Evolutionary conservation across 2,888 invertebrate genomes (phyloP).

Genomic region (Dascillus cervinus): DNA sequence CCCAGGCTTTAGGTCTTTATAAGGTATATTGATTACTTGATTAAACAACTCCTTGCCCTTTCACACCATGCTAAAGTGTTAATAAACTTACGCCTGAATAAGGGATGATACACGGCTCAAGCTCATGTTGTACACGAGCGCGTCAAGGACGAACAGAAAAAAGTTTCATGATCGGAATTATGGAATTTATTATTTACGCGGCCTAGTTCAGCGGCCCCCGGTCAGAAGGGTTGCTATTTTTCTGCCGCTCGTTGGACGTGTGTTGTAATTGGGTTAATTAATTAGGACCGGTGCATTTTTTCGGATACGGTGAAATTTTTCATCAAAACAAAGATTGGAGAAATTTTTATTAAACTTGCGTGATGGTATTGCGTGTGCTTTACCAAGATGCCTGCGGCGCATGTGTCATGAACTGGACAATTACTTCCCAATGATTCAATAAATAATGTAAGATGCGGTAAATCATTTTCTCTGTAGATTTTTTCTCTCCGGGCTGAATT

Average conservation of each 20-base stretch:
- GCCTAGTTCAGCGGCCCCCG: too few relatives aligned
- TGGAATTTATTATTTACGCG: too few relatives aligned
- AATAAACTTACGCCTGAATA: constrained; percentile 1
- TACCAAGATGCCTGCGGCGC: constrained; percentile 8
- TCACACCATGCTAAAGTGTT: constrained; percentile 4
- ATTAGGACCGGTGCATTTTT: too few relatives aligned
- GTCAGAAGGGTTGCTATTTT: too few relatives aligned
- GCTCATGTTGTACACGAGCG: background rate
- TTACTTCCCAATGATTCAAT: constrained; percentile 15
- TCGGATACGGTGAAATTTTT: too few relatives aligned
- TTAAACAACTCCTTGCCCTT: constrained; percentile 6
- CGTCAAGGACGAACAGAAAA: background rate
- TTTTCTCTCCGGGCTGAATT: too few relatives aligned
- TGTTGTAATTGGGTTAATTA: too few relatives aligned
- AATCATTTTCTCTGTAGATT: too few relatives aligned
- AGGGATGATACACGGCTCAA: background rate
- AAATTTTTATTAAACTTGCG: constrained; percentile 17
- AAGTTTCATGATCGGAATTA: too few relatives aligned
- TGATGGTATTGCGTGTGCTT: constrained; percentile 14
- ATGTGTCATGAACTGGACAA: constrained; percentile 13
- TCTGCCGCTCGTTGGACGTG: too few relatives aligned
- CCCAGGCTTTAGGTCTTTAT: constrained; percentile 1
- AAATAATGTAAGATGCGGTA: constrained; percentile 10
- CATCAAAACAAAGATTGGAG: too few relatives aligned
- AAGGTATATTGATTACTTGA: constrained; percentile 5